Base-by-base conservation (phyloP, 92 coral and sea anemone genomes). In the Palythoa grandiflora region DNA sequence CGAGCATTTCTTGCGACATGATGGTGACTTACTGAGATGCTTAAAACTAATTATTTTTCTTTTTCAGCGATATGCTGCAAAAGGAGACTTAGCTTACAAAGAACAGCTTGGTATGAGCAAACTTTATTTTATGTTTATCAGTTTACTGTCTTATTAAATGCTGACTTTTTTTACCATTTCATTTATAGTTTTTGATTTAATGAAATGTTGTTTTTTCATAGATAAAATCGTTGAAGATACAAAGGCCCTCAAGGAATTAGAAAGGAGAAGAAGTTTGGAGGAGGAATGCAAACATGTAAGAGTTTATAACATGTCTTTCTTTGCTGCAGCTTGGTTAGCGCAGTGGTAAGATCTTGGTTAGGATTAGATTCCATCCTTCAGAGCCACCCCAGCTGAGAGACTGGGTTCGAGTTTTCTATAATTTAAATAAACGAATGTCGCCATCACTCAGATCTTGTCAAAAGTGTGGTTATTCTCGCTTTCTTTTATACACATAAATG, bases 271-370 rank as follows among this genome's bases (percentile, higher is more conserved):
- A 53, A 94, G 93, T 36, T 84, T 92, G 54, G 94, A 93, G 75
- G 91, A 95, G 13, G 99, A 95, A 36, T 68, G 90, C 59, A 73
- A 75, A 20, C 96, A 93, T 88, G 99, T 97, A 87, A 90, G 94
- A 15, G 9, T 39, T 61, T 28, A 9, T 44, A 44, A 44, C 4
- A 3, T 44, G 4, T 44, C 48, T 44, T 44, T 44, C 48, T 44
- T 44, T 7, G 48, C 48, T n/a, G n/a, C n/a, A n/a, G n/a, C n/a
- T n/a, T n/a, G n/a, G n/a, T n/a, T n/a, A n/a, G n/a, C n/a, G n/a
- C n/a, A n/a, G n/a, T n/a, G n/a, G n/a, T n/a, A n/a, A n/a, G n/a
- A n/a, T n/a, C n/a, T n/a, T n/a, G n/a, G n/a, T n/a, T n/a, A n/a
- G n/a, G n/a, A n/a, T n/a, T n/a, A n/a, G n/a, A n/a, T n/a, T n/a